phyloP scores from a whole-genome alignment of 2,113 vertebrate genomes.

The Paradisaea rubra region DNA sequence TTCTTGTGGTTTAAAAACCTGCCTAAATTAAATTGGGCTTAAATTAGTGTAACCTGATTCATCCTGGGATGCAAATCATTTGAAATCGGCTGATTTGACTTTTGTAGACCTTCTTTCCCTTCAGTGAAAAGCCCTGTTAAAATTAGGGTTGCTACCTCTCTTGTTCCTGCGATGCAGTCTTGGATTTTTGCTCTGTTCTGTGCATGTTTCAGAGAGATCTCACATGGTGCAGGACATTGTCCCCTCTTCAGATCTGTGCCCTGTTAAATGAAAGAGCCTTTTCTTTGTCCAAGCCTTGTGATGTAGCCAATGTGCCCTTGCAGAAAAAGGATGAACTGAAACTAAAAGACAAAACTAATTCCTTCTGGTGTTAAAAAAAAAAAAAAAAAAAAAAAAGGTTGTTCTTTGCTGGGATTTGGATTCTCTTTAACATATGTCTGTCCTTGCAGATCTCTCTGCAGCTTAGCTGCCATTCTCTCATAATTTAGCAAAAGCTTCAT shows the following conservation, averaged over 20 bases:
- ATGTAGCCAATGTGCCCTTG: background rate
- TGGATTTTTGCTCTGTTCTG: slow-evolving; percentile 51
- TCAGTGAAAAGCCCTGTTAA: slow-evolving; percentile 72
- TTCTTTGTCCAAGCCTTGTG: slow-evolving; percentile 5
- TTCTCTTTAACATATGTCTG: background rate
- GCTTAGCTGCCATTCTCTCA: background rate
- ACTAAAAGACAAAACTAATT: background rate
- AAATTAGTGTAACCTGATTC: slow-evolving; percentile 75
- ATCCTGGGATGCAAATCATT: slow-evolving; percentile 78
- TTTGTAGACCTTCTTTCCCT: slow-evolving; percentile 69
- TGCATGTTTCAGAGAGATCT: slow-evolving; percentile 17
- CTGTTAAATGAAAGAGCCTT: background rate
- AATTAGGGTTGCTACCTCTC: slow-evolving; percentile 68
- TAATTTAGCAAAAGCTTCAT: background rate
- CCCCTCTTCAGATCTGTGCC: slow-evolving; percentile 22
- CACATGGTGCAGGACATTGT: background rate
- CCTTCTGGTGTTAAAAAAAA: background rate
- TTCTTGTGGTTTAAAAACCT: slow-evolving; percentile 81
- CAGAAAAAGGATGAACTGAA: background rate
- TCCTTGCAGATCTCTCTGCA: background rate
- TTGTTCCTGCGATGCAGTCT: slow-evolving; percentile 46
- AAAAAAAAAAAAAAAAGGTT: background rate
- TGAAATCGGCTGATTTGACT: slow-evolving; percentile 76
- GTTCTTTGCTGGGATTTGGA: background rate
- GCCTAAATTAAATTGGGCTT: slow-evolving; percentile 83